phyloP scores from a whole-genome alignment of 2,113 vertebrate species.

The Chitala chitala region DNA sequence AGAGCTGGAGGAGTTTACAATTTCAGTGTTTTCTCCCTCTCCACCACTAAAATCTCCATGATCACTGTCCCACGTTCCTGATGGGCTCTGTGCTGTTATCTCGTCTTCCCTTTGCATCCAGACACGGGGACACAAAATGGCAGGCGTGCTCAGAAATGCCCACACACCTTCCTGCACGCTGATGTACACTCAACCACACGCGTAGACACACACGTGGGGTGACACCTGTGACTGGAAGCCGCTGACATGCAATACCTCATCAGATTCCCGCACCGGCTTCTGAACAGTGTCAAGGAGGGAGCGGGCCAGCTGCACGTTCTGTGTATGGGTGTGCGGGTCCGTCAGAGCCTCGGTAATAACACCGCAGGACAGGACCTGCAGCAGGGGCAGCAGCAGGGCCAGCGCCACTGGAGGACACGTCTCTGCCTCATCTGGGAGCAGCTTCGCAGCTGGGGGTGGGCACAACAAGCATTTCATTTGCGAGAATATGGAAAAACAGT shows the following conservation, averaged over 20 bases:
- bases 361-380: constrained; percentile 78
- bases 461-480: background rate
- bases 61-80: too few relatives aligned
- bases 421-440: constrained; percentile 55
- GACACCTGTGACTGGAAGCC: constrained; percentile 26
- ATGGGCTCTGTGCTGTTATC: too few relatives aligned
- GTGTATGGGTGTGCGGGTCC: constrained; percentile 48
- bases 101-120: too few relatives aligned
- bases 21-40: too few relatives aligned
- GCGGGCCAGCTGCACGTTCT: constrained; percentile 67
- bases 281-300: constrained; percentile 64
- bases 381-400: constrained; percentile 74
- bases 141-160: background rate
- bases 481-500: background rate
- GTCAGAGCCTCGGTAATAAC: constrained; percentile 66
- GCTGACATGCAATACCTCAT: constrained; percentile 3
- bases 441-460: constrained; percentile 60
- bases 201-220: background rate
- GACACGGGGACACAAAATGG: background rate
- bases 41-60: too few relatives aligned
- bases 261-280: constrained; percentile 17
- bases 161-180: too few relatives aligned
- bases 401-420: constrained; percentile 53
- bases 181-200: background rate
- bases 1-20: too few relatives aligned